phyloP scores from a whole-genome alignment of 2,888 invertebrate species.

The Ichneumoninae sp. region DNA sequence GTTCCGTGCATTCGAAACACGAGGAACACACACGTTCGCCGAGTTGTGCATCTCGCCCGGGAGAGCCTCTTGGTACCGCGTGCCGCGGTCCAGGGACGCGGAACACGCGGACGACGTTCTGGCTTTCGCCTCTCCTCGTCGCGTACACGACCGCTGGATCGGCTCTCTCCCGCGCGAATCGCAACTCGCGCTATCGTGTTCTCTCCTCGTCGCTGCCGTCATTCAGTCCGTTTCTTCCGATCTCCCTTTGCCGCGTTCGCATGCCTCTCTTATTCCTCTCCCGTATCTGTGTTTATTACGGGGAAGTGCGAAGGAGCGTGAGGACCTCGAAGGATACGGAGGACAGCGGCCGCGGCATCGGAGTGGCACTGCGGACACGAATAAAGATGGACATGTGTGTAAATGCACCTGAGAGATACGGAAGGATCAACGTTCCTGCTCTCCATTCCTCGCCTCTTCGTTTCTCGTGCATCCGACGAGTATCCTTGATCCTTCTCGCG shows the following conservation, averaged over 20 bases:
- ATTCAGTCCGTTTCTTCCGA: constrained; percentile 16
- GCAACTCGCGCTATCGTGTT: constrained; percentile 14
- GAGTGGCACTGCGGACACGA: neutral
- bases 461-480: constrained; percentile 1
- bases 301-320: constrained; percentile 8
- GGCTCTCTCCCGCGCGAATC: constrained; percentile 9
- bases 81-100: constrained; percentile 65
- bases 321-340: neutral
- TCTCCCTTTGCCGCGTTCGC: neutral
- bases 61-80: constrained; percentile 57
- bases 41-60: constrained; percentile 68
- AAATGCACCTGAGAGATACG: neutral
- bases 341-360: neutral
- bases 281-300: constrained; percentile 29
- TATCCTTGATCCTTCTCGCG: constrained; percentile 29
- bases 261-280: constrained; percentile 22
- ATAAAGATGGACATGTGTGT: neutral
- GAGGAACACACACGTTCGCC: constrained; percentile 78
- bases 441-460: constrained; percentile 28
- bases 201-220: constrained; percentile 17
- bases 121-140: constrained; percentile 12
- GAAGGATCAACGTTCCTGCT: constrained; percentile 14
- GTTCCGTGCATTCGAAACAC: constrained; percentile 80
- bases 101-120: constrained; percentile 56
- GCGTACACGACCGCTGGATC: neutral